phyloP scores from a whole-genome alignment of 2,113 vertebrate species.

The Rhagologus leucostigma region DNA sequence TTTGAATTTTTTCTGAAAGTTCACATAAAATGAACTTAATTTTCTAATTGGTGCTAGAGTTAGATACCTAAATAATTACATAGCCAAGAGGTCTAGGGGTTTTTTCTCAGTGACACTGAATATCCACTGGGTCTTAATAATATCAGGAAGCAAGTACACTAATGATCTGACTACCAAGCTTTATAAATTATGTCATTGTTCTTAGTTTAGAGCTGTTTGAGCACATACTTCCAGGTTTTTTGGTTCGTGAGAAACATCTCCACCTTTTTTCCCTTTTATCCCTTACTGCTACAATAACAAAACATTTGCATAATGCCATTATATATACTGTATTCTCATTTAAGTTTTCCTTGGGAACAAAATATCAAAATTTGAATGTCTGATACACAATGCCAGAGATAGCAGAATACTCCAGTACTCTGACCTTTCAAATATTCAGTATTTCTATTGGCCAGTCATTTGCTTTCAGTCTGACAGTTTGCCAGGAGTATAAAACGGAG shows the following conservation, averaged over 20 bases:
- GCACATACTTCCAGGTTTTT: not conserved
- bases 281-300: not conserved
- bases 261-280: not conserved
- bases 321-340: not conserved
- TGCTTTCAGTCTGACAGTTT: not conserved
- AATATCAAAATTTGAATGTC: not conserved
- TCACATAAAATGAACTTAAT: not conserved
- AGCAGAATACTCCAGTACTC: not conserved
- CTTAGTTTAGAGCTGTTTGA: not conserved
- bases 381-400: not conserved
- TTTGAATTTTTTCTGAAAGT: not conserved
- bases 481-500: not conserved
- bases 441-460: not conserved
- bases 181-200: not conserved
- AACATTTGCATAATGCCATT: not conserved
- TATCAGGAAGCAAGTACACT: not conserved
- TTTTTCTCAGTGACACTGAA: not conserved
- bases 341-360: not conserved
- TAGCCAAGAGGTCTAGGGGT: not conserved
- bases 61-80: not conserved
- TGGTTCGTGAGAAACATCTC: not conserved
- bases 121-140: not conserved
- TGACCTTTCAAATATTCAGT: constrained; percentile 15
- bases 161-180: not conserved
- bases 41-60: not conserved